Evolutionary conservation across 2,113 vertebrate species (phyloP).

Genomic region (Myiagra hebetior): DNA sequence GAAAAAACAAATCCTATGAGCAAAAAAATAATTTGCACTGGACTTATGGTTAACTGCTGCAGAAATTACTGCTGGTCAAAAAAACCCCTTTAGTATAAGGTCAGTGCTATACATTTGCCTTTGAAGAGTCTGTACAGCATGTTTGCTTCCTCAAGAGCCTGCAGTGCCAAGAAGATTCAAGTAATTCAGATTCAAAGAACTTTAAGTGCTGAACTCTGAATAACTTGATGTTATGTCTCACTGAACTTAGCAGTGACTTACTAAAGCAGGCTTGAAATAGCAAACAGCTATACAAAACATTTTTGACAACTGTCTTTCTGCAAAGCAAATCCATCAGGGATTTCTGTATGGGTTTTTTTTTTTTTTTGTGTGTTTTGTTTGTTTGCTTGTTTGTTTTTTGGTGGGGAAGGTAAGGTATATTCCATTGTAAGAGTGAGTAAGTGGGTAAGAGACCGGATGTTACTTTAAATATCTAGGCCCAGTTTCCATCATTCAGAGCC

Average conservation of each 20-base stretch:
- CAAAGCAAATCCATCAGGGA: neutral
- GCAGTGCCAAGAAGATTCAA: neutral
- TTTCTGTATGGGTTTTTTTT: neutral
- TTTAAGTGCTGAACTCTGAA: neutral
- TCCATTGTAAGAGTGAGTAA: neutral
- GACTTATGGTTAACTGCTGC: neutral
- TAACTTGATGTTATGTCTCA: neutral
- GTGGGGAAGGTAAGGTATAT: neutral
- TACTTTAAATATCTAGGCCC: neutral
- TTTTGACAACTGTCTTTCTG: neutral
- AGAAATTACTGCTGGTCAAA: slow-evolving; percentile 5
- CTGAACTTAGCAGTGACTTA: neutral
- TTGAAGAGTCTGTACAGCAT: neutral
- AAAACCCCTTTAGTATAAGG: neutral
- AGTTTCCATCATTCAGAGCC: neutral
- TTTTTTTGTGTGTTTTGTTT: neutral
- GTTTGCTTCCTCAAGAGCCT: neutral
- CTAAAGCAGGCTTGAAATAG: neutral
- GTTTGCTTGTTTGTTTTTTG: fast-evolving
- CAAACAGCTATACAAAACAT: neutral
- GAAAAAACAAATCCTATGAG: neutral
- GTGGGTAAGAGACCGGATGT: fast-evolving
- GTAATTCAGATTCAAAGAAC: neutral
- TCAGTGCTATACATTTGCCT: neutral
- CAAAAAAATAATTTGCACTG: neutral